phyloP scores from a whole-genome alignment of 2,113 vertebrate species.

The Acrocephalus kingi region DNA sequence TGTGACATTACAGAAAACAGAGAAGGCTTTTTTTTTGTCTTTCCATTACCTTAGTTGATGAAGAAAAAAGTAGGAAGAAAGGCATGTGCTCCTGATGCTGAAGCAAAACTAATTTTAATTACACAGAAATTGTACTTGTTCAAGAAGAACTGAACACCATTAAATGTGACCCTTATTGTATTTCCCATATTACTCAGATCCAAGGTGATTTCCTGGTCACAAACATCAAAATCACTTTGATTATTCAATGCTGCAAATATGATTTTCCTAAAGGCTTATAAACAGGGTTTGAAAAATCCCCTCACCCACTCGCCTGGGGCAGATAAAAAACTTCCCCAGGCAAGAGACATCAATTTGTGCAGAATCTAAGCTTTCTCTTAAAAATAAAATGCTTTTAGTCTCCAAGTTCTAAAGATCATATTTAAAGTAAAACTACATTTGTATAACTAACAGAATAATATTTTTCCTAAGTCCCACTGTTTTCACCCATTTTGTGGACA shows the following conservation, averaged over 20 bases:
- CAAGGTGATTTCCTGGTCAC: conserved; percentile 20
- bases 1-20: not conserved
- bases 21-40: not conserved
- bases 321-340: conserved; percentile 54
- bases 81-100: not conserved
- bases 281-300: conserved; percentile 49
- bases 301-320: conserved; percentile 43
- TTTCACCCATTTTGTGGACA: not conserved
- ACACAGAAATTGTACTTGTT: not conserved
- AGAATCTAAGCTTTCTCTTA: conserved; percentile 29
- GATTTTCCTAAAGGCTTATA: conserved; percentile 50
- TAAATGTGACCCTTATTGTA: conserved; percentile 10
- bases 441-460: not conserved
- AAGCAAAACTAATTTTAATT: conserved; percentile 11
- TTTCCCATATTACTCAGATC: not conserved
- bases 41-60: not conserved
- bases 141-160: not conserved
- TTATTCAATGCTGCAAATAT: conserved; percentile 29
- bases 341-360: conserved; percentile 54
- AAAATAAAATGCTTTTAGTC: conserved; percentile 38
- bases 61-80: not conserved
- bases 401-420: not conserved
- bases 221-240: conserved; percentile 54
- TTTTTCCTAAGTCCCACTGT: not conserved
- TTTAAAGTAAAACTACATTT: conserved; percentile 23